Base-by-base conservation (phyloP, 2,888 invertebrate genomes). In the Drosophila eohydei region DNA sequence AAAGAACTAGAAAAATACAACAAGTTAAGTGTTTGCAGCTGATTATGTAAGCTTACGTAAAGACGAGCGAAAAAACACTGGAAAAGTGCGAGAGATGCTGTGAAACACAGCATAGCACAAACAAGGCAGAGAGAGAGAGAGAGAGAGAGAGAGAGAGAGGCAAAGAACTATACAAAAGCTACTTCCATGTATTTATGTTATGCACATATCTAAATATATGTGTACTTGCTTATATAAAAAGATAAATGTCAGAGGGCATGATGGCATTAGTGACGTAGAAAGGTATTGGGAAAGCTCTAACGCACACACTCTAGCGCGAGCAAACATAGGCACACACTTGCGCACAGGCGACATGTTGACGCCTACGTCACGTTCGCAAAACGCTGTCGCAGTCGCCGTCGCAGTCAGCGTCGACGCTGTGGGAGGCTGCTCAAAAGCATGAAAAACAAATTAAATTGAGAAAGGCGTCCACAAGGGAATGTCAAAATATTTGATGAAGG, bases 211-310 rank as follows among this genome's bases (percentile, higher is more conserved):
- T 52, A 43, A 16, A 28, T 41, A 60, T 56, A 51, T 51, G 41
- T 41, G 12, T 36, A 52, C 40, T 41, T 61, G 41, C 16, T 36
- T 61, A 52, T 41, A 44, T 32, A 32, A 34, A 30, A 30, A 57
- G 46, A 64, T 64, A 79, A 90, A 86, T 90, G 90, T 68, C 88
- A 86, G 89, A 89, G 89, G 81, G 76, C 88, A 71, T 44, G 12
- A 41, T 67, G 52, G 44, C 43, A 43, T 34, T 30, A 41, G 56
- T 83, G 88, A 88, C 85, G 90, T 85, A 73, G 72, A 68, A 72
- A 64, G 59, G 51, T 63, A 67, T 38, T 58, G 50, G 28, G 36
- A 40, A 57, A 81, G 71, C 68, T 83, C 74, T 71, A 36, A 14
- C 62, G 46, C 67, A 16, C 74, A 55, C 72, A 34, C 43, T 30